Evolutionary conservation across 35 echinoderm and acorn worm genomes (phyloP), one percentile per base, ranked within the genome.

Genomic region (Eucidaris tribuloides): DNA sequence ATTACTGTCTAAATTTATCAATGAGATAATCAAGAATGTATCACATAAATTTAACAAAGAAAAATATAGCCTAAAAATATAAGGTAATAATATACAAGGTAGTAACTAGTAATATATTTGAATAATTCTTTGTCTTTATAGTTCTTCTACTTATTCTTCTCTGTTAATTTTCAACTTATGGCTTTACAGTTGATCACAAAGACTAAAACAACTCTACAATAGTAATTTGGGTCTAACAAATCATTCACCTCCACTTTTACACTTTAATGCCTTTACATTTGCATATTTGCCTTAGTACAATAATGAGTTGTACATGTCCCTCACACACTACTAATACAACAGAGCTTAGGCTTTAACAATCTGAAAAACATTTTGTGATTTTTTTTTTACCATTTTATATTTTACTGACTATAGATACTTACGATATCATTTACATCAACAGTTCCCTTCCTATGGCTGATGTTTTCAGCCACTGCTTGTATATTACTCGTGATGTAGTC

Each of bases 401-500:
- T 34, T 56, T 44, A 9, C 20, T 7, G 36, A 17, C 36, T 45
- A 24, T 23, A 5, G 7, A 20, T n/a, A 78, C 78, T 90, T 86
- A 95, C 92, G 77, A 95, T 82, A 62, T 90, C 54, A 48, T 87
- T 11, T 6, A 95, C 87, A 70, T 95, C 92, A 43, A 88, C 83
- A 77, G 85, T 88, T 30, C 92, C 92, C 48, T 95, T 95, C 32
- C 92, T 63, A 30, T 79, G 82, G 13, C 48, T 58, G 30, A 86
- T 68, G 58, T 88, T 90, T 2, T 81, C 59, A 34, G 77, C 88
- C 20, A 95, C 90, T 7, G 52, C 60, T 28, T 86, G 39, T 5
- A 46, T 36, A 78, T 95, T 95, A 31, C 90, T 58, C 2, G 66
- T 52, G 24, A 95, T 71, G 23, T 86, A 44, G 2, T 86, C 23